Base-by-base conservation (phyloP, 2,113 vertebrate species). In the Tachycineta bicolor region DNA sequence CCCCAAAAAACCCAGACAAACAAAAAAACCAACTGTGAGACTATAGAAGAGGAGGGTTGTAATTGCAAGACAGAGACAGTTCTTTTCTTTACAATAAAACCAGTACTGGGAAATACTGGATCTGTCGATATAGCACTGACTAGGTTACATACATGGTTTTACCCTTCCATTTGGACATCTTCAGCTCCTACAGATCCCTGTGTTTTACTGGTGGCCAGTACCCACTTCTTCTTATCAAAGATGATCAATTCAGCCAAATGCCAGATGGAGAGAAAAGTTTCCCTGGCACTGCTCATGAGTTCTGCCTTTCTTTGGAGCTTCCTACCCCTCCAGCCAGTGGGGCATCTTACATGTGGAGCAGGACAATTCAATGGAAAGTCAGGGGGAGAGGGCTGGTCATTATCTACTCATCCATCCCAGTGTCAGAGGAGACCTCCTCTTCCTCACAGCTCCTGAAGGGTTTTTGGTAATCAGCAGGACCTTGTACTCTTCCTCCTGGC, bases 401-500 rank as follows among this genome's bases (percentile, higher is more conserved):
- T 65, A 44, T 24, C 16, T 81, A n/a, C n/a, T 71, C 49, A 71
- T 22, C 47, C 52, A 70, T 55, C 28, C 26, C 29, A 43, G 8
- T 62, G 52, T 37, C 82, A 58, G 65, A 71, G 64, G 37, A 91
- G 74, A 84, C 33, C 65, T 97, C 76, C 63, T 90, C 77, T 87
- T 95, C 82, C 43, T 91, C 78, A 55, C n/a, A 90, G 65, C 39
- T 96, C 75, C 81, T 94, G 70, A 74, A 95, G 34, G 24, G 59
- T 83, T 96, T 91, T 70, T 95, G 59, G 75, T 93, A 93, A 94
- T 87, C 87, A 85, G 70, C 12, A 28, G 71, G 82, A 95, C 91
- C 83, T 94, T 90, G 68, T 94, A 77, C 89, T 95, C 96, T 94
- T 96, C 88, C 92, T 94, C 92, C 87, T 95, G 96, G 96, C 80